Evolutionary conservation across 2,888 invertebrate genomes (phyloP), one percentile per base, ranked within the genome.

Genomic region (Sipunculus nudus): DNA sequence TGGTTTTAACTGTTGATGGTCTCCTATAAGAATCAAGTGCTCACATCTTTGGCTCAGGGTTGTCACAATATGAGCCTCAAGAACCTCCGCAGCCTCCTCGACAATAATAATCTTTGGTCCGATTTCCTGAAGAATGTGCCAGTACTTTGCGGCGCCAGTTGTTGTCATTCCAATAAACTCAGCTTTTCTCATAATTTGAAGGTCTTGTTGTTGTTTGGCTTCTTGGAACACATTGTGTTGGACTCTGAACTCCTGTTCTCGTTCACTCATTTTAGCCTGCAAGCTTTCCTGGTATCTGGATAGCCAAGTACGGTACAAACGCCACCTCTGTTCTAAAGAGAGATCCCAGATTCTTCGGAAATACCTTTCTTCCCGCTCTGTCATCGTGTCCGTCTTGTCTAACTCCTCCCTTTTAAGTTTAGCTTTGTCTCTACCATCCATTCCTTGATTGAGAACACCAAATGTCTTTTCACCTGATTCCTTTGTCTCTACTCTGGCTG

Each of bases 1-100:
- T 0, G 93, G 93, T 31, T 89, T 86, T 0, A 93, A 85, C 75
- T 93, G 93, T 78, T 90, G 88, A 77, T 93, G 92, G 81, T 93
- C 92, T 47, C 93, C 89, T 88, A 78, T 59, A 59, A 73, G 63
- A 38, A 74, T 68, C 13, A 74, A 54, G 43, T 74, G 74, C 21
- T 71, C 63, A 43, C 67, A 68, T 21, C 58, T 43, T 16, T 50
- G 35, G 1, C 61, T 59, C 21, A 74, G 54, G 25, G 70, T 47
- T 23, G 69, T 59, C 2, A 73, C 26, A 4, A 73, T 59, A 45
- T 74, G 74, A 13, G 68, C 63, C 40, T 74, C 74, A 6, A 67
- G 63, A 1, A 73, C 71, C 52, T 68, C 66, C 5, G 74, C 74
- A 10, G 73, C 70, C 47, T 70, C 70, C 53, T 70, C 70, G n/a